Percentiles rank a stretch among this genome's conserved stretches.
These are phyloP conservation scores for Brenthis hecate DNA, from an alignment of 2,888 invertebrate species.

Conservation along the genomic window DNA sequence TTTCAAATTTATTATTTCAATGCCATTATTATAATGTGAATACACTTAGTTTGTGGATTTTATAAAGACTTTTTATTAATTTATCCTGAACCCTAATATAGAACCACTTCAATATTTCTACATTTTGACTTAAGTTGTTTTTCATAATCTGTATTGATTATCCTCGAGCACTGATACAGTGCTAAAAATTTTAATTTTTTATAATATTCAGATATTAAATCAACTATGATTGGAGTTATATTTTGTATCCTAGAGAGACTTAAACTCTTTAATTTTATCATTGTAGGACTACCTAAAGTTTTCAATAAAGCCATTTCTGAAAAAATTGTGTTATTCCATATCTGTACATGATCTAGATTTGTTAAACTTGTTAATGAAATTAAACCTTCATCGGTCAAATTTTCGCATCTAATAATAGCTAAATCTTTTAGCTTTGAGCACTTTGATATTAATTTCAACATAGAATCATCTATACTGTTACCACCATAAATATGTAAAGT, in stretches of 20 bases:
- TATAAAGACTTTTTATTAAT: slow-evolving; percentile 24
- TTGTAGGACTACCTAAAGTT: slow-evolving; percentile 57
- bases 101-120: slow-evolving; percentile 70
- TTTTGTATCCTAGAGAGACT: slow-evolving; percentile 71
- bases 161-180: slow-evolving; percentile 70
- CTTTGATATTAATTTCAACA: slow-evolving; percentile 58
- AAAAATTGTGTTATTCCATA: slow-evolving; percentile 74
- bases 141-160: slow-evolving; percentile 68
- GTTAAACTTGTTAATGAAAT: slow-evolving; percentile 54
- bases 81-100: slow-evolving; percentile 51
- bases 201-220: slow-evolving; percentile 70
- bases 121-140: slow-evolving; percentile 71
- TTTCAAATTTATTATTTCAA: slow-evolving; percentile 35
- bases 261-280: slow-evolving; percentile 61
- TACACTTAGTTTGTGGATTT: slow-evolving; percentile 37
- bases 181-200: slow-evolving; percentile 69
- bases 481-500: slow-evolving; percentile 71
- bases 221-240: slow-evolving; percentile 65
- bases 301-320: slow-evolving; percentile 58
- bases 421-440: slow-evolving; percentile 65
- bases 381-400: slow-evolving; percentile 66
- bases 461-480: slow-evolving; percentile 62
- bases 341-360: slow-evolving; percentile 60
- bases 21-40: slow-evolving; percentile 42
- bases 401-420: slow-evolving; percentile 69